A percentile compares a stretch with the other conserved stretches of the same genome.
phyloP scores from a whole-genome alignment of 2,888 invertebrate genomes.

The Mesoligia furuncula region DNA sequence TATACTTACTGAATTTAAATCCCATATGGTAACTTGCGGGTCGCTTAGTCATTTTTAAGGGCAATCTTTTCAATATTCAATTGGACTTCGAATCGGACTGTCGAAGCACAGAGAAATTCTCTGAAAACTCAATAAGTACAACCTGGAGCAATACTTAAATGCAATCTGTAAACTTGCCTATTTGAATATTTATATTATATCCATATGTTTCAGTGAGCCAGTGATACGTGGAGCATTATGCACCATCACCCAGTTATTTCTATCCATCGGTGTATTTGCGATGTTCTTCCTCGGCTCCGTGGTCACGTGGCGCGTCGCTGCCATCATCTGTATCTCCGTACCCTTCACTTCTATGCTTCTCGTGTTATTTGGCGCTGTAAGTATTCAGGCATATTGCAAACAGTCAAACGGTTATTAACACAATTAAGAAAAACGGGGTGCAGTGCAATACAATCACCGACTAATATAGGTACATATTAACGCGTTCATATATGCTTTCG shows the following conservation, averaged over 20 bases:
- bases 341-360: conserved; percentile 87
- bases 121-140: not conserved
- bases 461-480: too few relatives aligned
- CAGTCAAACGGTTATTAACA: too few relatives aligned
- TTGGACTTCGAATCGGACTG: not conserved
- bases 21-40: not conserved
- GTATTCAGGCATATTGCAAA: conserved; percentile 42
- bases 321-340: conserved; percentile 84
- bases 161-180: too few relatives aligned
- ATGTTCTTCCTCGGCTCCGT: conserved; percentile 89
- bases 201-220: conserved; percentile 81
- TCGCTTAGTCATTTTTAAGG: not conserved
- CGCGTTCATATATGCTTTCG: too few relatives aligned
- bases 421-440: too few relatives aligned
- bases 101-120: not conserved
- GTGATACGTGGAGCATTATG: conserved; percentile 88
- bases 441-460: too few relatives aligned
- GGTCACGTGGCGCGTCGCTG: conserved; percentile 87
- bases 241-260: conserved; percentile 85
- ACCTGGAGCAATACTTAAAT: not conserved
- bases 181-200: not conserved
- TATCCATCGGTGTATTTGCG: conserved; percentile 85
- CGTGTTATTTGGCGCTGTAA: conserved; percentile 83
- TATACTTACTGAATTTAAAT: not conserved
- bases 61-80: not conserved